Evolutionary conservation across 1,140 invertebrate species (phyloP).

Genomic region (Amphibalanus amphitrite): DNA sequence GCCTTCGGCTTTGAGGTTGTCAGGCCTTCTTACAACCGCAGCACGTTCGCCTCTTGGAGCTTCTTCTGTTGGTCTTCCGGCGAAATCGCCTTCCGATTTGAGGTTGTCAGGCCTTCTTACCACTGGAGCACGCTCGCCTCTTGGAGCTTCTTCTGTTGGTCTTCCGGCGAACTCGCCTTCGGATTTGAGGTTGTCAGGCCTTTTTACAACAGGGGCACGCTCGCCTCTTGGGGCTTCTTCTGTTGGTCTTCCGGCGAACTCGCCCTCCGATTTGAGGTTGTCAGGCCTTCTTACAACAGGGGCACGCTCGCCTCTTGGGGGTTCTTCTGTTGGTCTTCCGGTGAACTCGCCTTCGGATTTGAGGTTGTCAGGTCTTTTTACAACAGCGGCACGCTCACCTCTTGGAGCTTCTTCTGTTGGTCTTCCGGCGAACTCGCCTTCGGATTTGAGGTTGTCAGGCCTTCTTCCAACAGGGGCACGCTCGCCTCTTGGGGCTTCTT

Average conservation of each 20-base stretch:
- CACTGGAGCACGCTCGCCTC: slow-evolving; percentile 2
- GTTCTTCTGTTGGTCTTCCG: too few species aligned
- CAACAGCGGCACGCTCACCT: slow-evolving; percentile 17
- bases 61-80: not conserved
- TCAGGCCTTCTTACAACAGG: too few species aligned
- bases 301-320: slow-evolving; percentile 18
- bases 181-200: slow-evolving; percentile 25
- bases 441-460: slow-evolving; percentile 30
- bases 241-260: not conserved
- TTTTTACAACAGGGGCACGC: slow-evolving; percentile 25
- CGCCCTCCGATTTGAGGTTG: slow-evolving; percentile 5
- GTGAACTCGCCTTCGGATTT: too few species aligned
- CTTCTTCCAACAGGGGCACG: slow-evolving; percentile 22
- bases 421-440: slow-evolving; percentile 22
- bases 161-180: slow-evolving; percentile 17
- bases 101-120: slow-evolving; percentile 7
- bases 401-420: not conserved
- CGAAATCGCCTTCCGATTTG: slow-evolving; percentile 5
- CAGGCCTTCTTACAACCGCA: slow-evolving; percentile 24
- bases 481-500: slow-evolving; percentile 21
- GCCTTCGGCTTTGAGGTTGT: slow-evolving; percentile 31
- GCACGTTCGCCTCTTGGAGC: slow-evolving; percentile 24
- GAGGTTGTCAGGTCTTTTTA: slow-evolving; percentile 20
- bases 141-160: not conserved
- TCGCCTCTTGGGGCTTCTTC: slow-evolving; percentile 12